Evolutionary conservation across 2,797 vertebrate genomes (phyloP), one percentile per base, ranked within the genome.

Genomic region (Philypnodon macrostomus): DNA sequence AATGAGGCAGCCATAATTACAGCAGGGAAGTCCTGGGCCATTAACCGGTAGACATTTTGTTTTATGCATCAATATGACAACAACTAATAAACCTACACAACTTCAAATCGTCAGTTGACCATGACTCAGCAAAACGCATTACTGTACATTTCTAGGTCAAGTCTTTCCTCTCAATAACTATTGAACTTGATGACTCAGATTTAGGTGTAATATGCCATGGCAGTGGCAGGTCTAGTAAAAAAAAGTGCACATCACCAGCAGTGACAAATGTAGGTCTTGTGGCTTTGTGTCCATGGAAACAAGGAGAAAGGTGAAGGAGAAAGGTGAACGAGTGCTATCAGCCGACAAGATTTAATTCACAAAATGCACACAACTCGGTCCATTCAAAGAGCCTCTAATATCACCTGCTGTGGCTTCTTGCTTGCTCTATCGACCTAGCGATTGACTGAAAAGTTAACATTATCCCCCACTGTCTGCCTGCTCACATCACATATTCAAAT

Each of bases 201-300:
- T 16, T 26, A 17, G 34, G 21, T 23, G 21, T 23, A 23, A 3
- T 6, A 23, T 23, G n/a, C n/a, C n/a, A n/a, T n/a, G n/a, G n/a
- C n/a, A n/a, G n/a, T n/a, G n/a, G n/a, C n/a, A n/a, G n/a, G n/a
- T n/a, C n/a, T n/a, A n/a, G n/a, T n/a, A n/a, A n/a, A n/a, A n/a
- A n/a, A n/a, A 67, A 73, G 73, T 55, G 69, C 65, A 67, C 73
- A 70, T 72, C 59, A 53, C 58, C 12, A 35, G 63, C 58, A 10
- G 58, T 53, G 72, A 70, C 73, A 71, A 67, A 73, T 80, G 84
- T 77, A 85, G 75, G 63, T 58, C 48, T 63, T 56, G 58, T 62
- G 73, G 65, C 77, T 85, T 75, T 70, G 88, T 90, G 85, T 77
- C 87, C 90, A 89, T 90, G 90, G 87, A 73, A 91, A 90, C 87